Evolutionary conservation across 1,140 invertebrate species (phyloP), one percentile per base, ranked within the genome.

Genomic region (Leptestheria dahalacensis): DNA sequence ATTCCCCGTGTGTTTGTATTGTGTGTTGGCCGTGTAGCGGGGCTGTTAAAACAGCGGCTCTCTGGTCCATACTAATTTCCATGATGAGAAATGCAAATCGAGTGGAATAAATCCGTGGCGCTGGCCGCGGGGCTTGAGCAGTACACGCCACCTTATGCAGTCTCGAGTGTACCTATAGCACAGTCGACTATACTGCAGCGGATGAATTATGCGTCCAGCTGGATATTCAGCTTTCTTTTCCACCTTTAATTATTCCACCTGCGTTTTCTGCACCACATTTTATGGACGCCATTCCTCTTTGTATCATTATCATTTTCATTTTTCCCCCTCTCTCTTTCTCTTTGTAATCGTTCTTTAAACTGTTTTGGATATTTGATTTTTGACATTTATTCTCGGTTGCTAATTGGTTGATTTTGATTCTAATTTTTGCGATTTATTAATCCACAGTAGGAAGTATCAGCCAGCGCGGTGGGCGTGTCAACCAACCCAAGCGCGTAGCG

Each of bases 401-500:
- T n/a, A n/a, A 41, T 9, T 9, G 6, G 33, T 41, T 15, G 6
- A 41, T 9, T 41, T 9, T 15, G 15, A 41, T 41, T 41, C 33
- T 9, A 41, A 41, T 41, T 41, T 41, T n/a, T n/a, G n/a, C n/a
- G n/a, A n/a, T n/a, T n/a, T 41, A 15, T 41, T 41, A 26, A 61
- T 64, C 66, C 70, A 48, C 75, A 85, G 83, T 85, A 75, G 82
- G 83, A 74, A 85, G 85, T 64, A 85, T 87, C 82, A 86, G 82
- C 70, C 82, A 85, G 75, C 82, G 78, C 63, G 80, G 78, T 67
- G 85, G 81, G 78, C 78, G 79, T 68, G 79, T 82, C 67, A 54
- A 57, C 41, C 83, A 88, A 88, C 74, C 86, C 83, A 88, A 88
- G 74, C 85, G 86, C 74, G 85, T 88, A 67, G 81, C 85, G 47